Conservation (phyloP, 2,797 vertebrate genomes). For the Pelochelys cantorii region DNA sequence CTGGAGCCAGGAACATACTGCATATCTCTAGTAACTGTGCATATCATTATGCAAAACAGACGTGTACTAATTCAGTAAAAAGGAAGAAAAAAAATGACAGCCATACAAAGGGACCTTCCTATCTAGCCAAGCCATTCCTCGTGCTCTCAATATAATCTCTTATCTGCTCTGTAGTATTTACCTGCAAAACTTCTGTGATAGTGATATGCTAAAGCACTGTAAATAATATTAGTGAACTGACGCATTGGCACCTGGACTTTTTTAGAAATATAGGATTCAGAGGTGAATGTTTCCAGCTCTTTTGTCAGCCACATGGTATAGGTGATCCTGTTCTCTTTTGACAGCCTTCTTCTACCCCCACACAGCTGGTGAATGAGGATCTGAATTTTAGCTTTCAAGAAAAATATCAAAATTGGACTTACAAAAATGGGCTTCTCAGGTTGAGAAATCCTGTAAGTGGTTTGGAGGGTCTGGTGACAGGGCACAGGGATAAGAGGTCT, state of each 20-base stretch:
- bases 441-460: background rate
- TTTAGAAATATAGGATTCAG: background rate
- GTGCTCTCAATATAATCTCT: fast-evolving
- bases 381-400: background rate
- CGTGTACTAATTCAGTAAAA: background rate
- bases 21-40: background rate
- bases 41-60: background rate
- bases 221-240: background rate
- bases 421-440: background rate
- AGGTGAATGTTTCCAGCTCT: background rate
- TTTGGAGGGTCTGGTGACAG: background rate
- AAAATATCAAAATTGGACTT: background rate
- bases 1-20: background rate
- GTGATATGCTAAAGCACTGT: background rate
- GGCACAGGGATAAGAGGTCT: background rate
- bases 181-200: background rate
- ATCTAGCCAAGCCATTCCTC: background rate
- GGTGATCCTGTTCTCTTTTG: background rate
- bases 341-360: background rate
- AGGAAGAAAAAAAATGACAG: background rate
- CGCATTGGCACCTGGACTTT: background rate
- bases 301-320: background rate
- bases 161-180: background rate
- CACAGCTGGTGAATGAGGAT: background rate
- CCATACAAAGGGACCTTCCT: background rate